Evolutionary conservation across 2,797 vertebrate species (phyloP), one percentile per base, ranked within the genome.

Genomic region (Carapus acus): DNA sequence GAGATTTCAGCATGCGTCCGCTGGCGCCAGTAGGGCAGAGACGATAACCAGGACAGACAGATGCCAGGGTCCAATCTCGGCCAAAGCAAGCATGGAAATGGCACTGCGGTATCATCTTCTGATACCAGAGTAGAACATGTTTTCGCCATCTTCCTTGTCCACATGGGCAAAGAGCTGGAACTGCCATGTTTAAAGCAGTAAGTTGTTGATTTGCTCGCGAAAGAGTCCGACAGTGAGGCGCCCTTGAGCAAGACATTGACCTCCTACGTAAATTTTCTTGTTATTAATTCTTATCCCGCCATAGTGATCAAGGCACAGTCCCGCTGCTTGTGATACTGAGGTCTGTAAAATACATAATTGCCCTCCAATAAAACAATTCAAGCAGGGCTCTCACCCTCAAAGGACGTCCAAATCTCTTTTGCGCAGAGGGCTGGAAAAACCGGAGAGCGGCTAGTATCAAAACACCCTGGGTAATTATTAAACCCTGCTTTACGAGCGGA

Each of bases 401-500:
- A 41, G 33, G 46, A 38, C 52, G 40, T 62, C 54, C 49, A 58
- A 65, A 70, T 33, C 60, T 58, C 41, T 49, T 64, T 74, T 71
- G 3, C 53, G 45, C 16, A 22, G 54, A 65, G 68, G 24, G 24
- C 12, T 62, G 77, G 71, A 83, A 82, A 80, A 76, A 65, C 39
- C 70, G 67, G 70, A 27, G 55, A 67, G 65, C 47, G 65, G 47
- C 74, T 72, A 36, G 7, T 69, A 70, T 79, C 69, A 69, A 67
- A 71, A 70, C 67, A 51, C 66, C 38, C 67, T 22, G 12, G 8
- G 64, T 55, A 69, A 70, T 69, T 68, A 78, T 77, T 73, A 67
- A 75, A 74, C n/a, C 46, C 53, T 22, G 54, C 72, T 82, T 83
- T 73, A 83, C 75, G 65, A 78, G 77, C 47, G 18, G 44, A 55